phyloP scores from a whole-genome alignment of 1,140 invertebrate species.

The Trialeurodes vaporariorum region DNA sequence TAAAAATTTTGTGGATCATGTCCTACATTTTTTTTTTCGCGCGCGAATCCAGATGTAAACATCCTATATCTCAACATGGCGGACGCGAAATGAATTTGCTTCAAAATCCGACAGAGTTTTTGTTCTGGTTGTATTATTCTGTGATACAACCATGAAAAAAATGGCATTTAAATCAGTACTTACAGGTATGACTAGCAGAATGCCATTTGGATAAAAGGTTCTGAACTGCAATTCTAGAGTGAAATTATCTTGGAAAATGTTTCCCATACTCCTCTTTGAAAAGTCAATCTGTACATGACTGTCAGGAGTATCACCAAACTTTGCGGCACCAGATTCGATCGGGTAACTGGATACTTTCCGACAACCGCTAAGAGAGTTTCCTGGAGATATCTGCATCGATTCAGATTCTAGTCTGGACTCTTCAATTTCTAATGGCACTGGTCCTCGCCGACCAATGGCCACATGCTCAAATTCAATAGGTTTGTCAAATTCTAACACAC shows the following conservation, averaged over 20 bases:
- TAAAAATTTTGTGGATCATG: too few species aligned
- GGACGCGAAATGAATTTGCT: too few species aligned
- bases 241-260: conserved; percentile 51
- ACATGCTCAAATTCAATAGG: conserved; percentile 53
- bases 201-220: conserved; percentile 72
- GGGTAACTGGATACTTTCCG: conserved; percentile 56
- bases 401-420: background rate
- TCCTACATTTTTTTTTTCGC: too few species aligned
- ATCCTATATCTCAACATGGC: too few species aligned
- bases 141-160: too few species aligned
- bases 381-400: conserved; percentile 12
- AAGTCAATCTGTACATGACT: conserved; percentile 61
- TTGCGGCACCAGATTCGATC: conserved; percentile 64
- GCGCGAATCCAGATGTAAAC: too few species aligned
- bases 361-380: conserved; percentile 35
- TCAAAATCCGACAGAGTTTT: too few species aligned
- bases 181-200: conserved; percentile 64
- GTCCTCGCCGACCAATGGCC: conserved; percentile 53
- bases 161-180: too few species aligned
- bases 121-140: too few species aligned
- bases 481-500: conserved; percentile 50
- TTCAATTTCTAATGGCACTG: conserved; percentile 22
- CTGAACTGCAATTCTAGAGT: conserved; percentile 68
- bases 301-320: conserved; percentile 67
- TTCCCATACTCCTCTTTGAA: conserved; percentile 42